These are phyloP conservation scores for Rallus crepitans DNA, from an alignment of 2,797 vertebrate genomes.

Conservation along the genomic window DNA sequence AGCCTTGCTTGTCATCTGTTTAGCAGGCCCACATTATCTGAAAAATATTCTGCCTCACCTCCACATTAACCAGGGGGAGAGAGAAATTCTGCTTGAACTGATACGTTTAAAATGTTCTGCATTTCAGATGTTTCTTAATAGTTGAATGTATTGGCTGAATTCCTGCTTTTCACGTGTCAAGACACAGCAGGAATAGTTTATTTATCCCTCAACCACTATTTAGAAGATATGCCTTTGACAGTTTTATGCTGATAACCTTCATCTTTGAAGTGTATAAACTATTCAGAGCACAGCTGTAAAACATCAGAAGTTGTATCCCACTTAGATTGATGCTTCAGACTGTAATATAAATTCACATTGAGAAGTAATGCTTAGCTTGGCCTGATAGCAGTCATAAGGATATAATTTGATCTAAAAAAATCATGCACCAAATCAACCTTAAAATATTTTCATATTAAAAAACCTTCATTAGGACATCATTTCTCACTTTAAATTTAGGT, in stretches of 20 bases:
- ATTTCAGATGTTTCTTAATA: background rate
- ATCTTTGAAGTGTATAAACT: constrained; percentile 19
- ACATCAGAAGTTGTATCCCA: constrained; percentile 1
- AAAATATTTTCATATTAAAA: background rate
- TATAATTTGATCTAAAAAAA: background rate
- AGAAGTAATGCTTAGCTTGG: background rate
- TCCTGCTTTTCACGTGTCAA: background rate
- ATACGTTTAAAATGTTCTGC: background rate
- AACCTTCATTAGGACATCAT: background rate
- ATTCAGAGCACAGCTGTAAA: constrained; percentile 24
- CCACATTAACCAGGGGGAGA: background rate
- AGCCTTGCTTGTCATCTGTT: background rate
- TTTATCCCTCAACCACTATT: background rate
- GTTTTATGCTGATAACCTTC: constrained; percentile 13
- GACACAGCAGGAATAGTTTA: background rate
- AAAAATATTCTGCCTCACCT: background rate
- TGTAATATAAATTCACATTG: background rate
- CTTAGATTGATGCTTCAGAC: background rate
- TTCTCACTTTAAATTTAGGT: constrained; percentile 1
- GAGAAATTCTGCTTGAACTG: background rate
- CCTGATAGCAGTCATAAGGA: background rate
- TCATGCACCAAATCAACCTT: background rate
- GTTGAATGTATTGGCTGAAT: background rate
- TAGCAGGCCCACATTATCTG: background rate
- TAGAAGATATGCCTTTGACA: constrained; percentile 16